These are phyloP conservation scores for Apostichopus californicus DNA, from an alignment of 35 echinoderm and acorn worm genomes.

Conservation along the genomic window DNA sequence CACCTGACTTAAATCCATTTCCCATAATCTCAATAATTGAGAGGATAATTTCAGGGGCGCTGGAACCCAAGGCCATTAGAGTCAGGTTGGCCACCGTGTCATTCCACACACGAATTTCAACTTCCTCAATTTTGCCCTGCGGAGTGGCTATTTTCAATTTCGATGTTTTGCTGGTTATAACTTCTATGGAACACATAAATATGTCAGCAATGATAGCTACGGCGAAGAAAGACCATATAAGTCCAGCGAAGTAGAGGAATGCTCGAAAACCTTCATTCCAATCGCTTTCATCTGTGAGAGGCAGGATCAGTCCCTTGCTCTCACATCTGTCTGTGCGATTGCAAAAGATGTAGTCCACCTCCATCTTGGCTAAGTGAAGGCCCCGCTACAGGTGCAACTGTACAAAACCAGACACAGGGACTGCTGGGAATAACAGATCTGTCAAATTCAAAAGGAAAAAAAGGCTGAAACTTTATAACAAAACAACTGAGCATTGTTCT, in stretches of 20 bases:
- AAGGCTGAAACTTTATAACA: too few relatives aligned
- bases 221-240: constrained; percentile 87
- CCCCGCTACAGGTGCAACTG: neutral
- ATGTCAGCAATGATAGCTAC: constrained; percentile 96
- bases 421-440: neutral
- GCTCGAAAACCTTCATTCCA: constrained; percentile 70
- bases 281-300: constrained; percentile 76
- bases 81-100: constrained; percentile 97
- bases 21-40: constrained; percentile 87
- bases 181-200: constrained; percentile 97
- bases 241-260: constrained; percentile 73
- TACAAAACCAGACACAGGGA: neutral
- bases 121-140: constrained; percentile 79
- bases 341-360: neutral
- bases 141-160: constrained; percentile 75
- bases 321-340: neutral
- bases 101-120: constrained; percentile 95
- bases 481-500: too few relatives aligned
- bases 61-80: constrained; percentile 93
- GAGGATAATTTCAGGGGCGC: constrained; percentile 86
- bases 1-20: constrained; percentile 79
- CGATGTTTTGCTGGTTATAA: constrained; percentile 87
- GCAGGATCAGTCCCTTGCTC: neutral
- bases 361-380: neutral
- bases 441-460: too few relatives aligned